Conservation (phyloP, 2,113 vertebrate species). For the Lepus timidus region DNA sequence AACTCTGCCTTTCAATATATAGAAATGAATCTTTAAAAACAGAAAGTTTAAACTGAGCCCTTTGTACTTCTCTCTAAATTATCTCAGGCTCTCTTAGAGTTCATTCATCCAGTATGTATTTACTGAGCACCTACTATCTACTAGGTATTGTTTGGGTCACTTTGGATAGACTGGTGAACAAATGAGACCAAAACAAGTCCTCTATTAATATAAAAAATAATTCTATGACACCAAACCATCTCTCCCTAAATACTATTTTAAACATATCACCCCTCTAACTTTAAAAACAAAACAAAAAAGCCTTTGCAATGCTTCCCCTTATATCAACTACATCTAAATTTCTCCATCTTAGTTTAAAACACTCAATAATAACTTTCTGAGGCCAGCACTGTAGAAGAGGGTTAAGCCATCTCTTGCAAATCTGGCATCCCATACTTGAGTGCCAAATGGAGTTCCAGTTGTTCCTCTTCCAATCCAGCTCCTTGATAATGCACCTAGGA, state of each 20-base stretch:
- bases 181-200: background rate
- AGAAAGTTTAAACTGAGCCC: background rate
- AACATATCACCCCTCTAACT: constrained; percentile 10
- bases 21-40: too few relatives aligned
- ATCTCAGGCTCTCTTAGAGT: constrained; percentile 16
- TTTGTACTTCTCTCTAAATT: background rate
- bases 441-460: too few relatives aligned
- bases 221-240: constrained; percentile 26
- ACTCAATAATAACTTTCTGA: background rate
- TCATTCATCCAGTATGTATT: constrained; percentile 49
- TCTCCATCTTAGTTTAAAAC: background rate
- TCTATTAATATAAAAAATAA: constrained; percentile 33
- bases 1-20: too few relatives aligned
- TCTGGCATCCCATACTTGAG: too few relatives aligned
- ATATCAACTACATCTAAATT: constrained; percentile 43
- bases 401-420: too few relatives aligned
- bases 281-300: constrained; percentile 19
- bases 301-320: background rate
- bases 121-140: background rate
- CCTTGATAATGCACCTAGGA: too few relatives aligned
- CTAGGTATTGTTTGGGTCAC: background rate
- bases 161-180: constrained; percentile 13
- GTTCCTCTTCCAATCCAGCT: too few relatives aligned
- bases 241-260: constrained; percentile 37
- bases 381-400: too few relatives aligned